These are phyloP conservation scores for Linurgus olivaceus DNA, from an alignment of 2,797 vertebrate species.

Conservation along the genomic window DNA sequence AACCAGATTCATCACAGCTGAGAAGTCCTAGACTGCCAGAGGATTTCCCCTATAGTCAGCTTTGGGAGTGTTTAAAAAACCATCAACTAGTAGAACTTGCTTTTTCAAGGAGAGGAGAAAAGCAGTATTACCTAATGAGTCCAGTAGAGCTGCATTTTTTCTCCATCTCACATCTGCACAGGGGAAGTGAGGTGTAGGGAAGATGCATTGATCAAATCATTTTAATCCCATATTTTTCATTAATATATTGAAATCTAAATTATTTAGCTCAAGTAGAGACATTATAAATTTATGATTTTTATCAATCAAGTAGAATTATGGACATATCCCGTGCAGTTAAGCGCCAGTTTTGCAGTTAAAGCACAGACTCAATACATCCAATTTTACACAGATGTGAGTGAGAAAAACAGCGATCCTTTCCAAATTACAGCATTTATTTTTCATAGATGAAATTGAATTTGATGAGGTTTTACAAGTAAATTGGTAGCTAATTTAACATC, in stretches of 20 bases:
- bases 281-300: neutral
- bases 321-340: neutral
- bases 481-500: conserved; percentile 14
- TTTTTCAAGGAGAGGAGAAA: neutral
- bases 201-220: neutral
- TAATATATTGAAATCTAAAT: conserved; percentile 13
- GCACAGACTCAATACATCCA: neutral
- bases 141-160: neutral
- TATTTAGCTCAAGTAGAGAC: conserved; percentile 5
- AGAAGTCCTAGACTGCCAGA: neutral
- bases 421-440: conserved; percentile 30
- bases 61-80: neutral
- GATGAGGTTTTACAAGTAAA: conserved; percentile 36
- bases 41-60: neutral
- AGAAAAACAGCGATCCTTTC: neutral
- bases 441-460: conserved; percentile 18
- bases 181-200: neutral
- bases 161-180: neutral
- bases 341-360: neutral
- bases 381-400: neutral
- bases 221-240: conserved; percentile 15
- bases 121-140: neutral
- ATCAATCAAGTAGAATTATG: conserved; percentile 28
- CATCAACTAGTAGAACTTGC: neutral
- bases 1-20: neutral